These are phyloP conservation scores for Hoplodrina ambigua DNA, from an alignment of 2,888 invertebrate species.

Conservation along the genomic window DNA sequence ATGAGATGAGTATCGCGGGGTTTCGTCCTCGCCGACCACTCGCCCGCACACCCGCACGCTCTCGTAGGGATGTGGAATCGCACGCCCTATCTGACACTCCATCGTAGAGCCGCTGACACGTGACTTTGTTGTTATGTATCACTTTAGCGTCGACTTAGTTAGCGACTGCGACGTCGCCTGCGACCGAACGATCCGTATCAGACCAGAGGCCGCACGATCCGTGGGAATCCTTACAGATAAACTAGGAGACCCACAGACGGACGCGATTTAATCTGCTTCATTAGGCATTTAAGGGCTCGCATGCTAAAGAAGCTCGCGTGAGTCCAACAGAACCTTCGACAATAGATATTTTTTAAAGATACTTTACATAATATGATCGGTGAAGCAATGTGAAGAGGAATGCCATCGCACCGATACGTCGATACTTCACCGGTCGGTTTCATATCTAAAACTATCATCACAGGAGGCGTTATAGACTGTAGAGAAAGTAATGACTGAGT, in stretches of 20 bases:
- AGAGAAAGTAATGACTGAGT: constrained; percentile 82
- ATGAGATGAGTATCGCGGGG: constrained; percentile 81
- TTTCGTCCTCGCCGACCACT: constrained; percentile 65
- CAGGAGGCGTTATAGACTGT: constrained; percentile 79
- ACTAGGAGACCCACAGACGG: constrained; percentile 73
- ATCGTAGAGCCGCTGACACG: constrained; percentile 57
- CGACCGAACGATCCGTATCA: constrained; percentile 74
- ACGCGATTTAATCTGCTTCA: constrained; percentile 83
- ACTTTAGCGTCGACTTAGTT: constrained; percentile 59
- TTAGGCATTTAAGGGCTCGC: constrained; percentile 74
- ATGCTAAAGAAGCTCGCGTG: constrained; percentile 72
- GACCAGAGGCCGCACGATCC: constrained; percentile 74
- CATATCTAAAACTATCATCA: constrained; percentile 80
- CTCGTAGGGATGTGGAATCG: constrained; percentile 44
- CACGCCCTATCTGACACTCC: constrained; percentile 55
- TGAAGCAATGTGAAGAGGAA: constrained; percentile 58
- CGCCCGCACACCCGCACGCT: constrained; percentile 56
- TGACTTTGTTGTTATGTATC: constrained; percentile 62
- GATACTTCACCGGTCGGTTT: constrained; percentile 68
- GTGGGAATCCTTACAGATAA: constrained; percentile 82
- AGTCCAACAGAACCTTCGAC: constrained; percentile 61
- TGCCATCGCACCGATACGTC: constrained; percentile 69
- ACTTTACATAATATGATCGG: constrained; percentile 50
- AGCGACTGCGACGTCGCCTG: constrained; percentile 54
- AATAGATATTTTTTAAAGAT: constrained; percentile 69